phyloP scores from a whole-genome alignment of 2,888 invertebrate species.

The Sinodicranocentrus sp. region DNA sequence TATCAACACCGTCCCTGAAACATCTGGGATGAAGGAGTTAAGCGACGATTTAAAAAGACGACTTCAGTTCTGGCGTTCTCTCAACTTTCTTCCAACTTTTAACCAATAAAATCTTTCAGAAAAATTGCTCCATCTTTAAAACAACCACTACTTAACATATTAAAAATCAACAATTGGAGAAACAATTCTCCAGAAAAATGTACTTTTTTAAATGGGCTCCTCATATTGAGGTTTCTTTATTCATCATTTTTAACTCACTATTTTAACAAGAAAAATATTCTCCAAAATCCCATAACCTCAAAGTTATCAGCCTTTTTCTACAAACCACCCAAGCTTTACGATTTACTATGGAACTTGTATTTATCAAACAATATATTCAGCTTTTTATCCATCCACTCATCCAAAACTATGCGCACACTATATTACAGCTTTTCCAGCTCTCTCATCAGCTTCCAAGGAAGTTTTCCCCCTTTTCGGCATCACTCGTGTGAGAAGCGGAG shows the following conservation, averaged over 20 bases:
- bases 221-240: neutral
- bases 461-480: conserved; percentile 40
- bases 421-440: no score
- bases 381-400: no score
- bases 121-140: neutral
- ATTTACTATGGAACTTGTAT: no score
- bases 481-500: conserved; percentile 30
- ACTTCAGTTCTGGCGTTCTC: conserved; percentile 55
- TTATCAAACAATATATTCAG: no score
- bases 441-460: no score
- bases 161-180: neutral
- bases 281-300: no score
- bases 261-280: neutral
- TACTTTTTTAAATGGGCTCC: neutral
- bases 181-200: neutral
- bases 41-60: conserved; percentile 51
- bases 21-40: conserved; percentile 56
- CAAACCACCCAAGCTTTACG: no score
- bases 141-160: neutral
- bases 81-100: conserved; percentile 59
- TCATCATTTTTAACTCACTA: neutral
- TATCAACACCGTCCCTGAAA: conserved; percentile 37
- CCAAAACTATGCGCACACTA: no score
- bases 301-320: no score
- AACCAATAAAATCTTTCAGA: conserved; percentile 63